Percentiles rank a stretch among this genome's conserved stretches.
These are phyloP conservation scores for Neodiprion lecontei DNA, from an alignment of 1,140 invertebrate species.

Conservation along the genomic window DNA sequence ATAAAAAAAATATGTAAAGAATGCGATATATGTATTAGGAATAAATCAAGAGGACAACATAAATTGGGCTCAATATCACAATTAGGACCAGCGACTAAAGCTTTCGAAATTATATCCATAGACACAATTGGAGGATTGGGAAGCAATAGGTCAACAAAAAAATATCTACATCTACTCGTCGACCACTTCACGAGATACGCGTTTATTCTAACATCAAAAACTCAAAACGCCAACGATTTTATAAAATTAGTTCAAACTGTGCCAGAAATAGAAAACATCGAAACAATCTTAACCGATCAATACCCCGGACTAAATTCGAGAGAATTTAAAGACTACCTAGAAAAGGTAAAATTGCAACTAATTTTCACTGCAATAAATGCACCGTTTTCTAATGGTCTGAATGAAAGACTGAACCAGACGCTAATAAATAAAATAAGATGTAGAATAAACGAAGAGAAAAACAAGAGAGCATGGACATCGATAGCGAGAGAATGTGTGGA, in stretches of 20 bases:
- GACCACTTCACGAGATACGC: constrained; percentile 40
- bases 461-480: constrained; percentile 11
- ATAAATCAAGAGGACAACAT: constrained; percentile 22
- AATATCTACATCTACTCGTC: constrained; percentile 23
- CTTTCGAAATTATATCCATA: constrained; percentile 6
- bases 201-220: constrained; percentile 44
- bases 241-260: constrained; percentile 37
- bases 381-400: background rate
- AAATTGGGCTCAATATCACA: constrained; percentile 23
- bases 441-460: constrained; percentile 13
- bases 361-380: constrained; percentile 29
- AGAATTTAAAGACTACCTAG: constrained; percentile 31
- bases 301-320: constrained; percentile 45
- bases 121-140: constrained; percentile 24
- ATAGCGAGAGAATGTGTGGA: constrained; percentile 3
- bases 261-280: constrained; percentile 30
- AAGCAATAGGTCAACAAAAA: constrained; percentile 15
- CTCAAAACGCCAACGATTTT: constrained; percentile 42
- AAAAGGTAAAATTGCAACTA: constrained; percentile 18
- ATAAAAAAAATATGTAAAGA: constrained; percentile 23
- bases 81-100: constrained; percentile 22
- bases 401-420: background rate
- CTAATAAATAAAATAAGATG: constrained; percentile 13
- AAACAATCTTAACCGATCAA: constrained; percentile 43
- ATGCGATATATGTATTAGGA: constrained; percentile 22